Conservation (phyloP, 2,113 vertebrate genomes). For the Mionectes macconnelli region DNA sequence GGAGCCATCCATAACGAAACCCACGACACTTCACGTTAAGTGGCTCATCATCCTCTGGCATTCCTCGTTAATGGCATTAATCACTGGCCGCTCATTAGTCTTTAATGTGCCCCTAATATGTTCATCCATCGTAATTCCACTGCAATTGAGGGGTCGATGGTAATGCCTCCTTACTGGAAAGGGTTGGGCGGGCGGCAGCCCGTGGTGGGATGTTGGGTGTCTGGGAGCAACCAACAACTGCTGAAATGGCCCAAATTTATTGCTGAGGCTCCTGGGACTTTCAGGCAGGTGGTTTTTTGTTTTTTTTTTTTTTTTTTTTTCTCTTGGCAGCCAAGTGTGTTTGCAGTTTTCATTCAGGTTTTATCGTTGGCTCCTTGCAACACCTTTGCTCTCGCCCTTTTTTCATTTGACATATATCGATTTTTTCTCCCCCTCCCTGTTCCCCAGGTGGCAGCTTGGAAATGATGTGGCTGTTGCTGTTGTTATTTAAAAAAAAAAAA, state of each 20-base stretch:
- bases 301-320: too few relatives aligned
- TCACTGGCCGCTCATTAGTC: slow-evolving; percentile 18
- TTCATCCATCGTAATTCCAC: slow-evolving; percentile 14
- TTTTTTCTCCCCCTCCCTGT: neutral
- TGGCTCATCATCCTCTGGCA: slow-evolving; percentile 28
- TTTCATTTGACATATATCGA: neutral
- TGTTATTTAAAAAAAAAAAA: neutral
- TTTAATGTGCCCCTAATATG: slow-evolving; percentile 51
- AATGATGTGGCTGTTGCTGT: neutral
- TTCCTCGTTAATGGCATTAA: slow-evolving; percentile 26
- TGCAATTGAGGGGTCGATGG: neutral
- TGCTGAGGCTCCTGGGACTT: neutral
- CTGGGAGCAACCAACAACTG: neutral
- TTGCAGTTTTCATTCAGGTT: slow-evolving; percentile 23
- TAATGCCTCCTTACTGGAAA: neutral
- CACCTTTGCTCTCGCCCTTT: neutral
- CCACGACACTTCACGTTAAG: neutral
- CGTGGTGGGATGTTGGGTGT: neutral
- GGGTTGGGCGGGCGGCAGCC: neutral
- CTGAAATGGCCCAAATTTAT: neutral
- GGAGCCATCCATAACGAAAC: neutral
- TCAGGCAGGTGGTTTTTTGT: neutral
- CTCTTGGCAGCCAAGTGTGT: neutral
- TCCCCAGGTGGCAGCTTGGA: slow-evolving; percentile 3
- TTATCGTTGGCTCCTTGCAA: slow-evolving; percentile 20